These are phyloP conservation scores for Campodea augens DNA, from an alignment of 1,140 invertebrate species.

Conservation along the genomic window DNA sequence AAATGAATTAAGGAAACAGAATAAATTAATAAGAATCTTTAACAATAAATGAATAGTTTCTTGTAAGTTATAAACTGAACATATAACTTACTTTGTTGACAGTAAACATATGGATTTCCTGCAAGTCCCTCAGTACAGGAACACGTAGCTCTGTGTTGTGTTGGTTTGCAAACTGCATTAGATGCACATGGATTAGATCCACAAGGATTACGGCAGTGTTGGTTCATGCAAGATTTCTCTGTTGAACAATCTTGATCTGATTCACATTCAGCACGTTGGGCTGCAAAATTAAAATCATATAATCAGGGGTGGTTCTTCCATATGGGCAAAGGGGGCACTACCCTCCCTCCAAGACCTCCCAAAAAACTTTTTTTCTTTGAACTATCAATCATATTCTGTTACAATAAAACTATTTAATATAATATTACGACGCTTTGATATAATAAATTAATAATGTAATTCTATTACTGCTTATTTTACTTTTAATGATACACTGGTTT, in stretches of 20 bases:
- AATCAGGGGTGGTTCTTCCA: too few relatives aligned
- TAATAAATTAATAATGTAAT: too few relatives aligned
- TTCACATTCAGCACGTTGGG: slow-evolving; percentile 51
- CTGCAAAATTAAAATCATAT: slow-evolving; percentile 31
- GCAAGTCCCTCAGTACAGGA: slow-evolving; percentile 62
- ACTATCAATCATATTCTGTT: too few relatives aligned
- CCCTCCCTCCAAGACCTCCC: too few relatives aligned
- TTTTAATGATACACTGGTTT: too few relatives aligned
- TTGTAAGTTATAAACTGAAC: slow-evolving; percentile 10
- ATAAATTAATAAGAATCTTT: background rate
- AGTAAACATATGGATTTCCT: slow-evolving; percentile 62
- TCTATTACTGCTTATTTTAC: too few relatives aligned
- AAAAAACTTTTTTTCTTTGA: too few relatives aligned
- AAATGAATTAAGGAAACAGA: slow-evolving; percentile 8
- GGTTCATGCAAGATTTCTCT: slow-evolving; percentile 60
- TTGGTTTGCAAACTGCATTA: slow-evolving; percentile 61
- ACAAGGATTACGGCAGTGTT: slow-evolving; percentile 60
- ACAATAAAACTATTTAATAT: too few relatives aligned
- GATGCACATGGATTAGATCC: slow-evolving; percentile 40
- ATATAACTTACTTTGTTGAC: slow-evolving; percentile 42
- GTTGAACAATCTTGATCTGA: slow-evolving; percentile 63
- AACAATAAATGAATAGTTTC: slow-evolving; percentile 4
- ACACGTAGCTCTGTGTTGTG: slow-evolving; percentile 62
- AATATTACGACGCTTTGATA: too few relatives aligned
- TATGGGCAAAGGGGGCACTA: too few relatives aligned